Percentiles rank a stretch among this genome's conserved stretches.
These are phyloP conservation scores for Polydrusus tereticollis DNA, from an alignment of 2,888 invertebrate genomes.

Conservation along the genomic window DNA sequence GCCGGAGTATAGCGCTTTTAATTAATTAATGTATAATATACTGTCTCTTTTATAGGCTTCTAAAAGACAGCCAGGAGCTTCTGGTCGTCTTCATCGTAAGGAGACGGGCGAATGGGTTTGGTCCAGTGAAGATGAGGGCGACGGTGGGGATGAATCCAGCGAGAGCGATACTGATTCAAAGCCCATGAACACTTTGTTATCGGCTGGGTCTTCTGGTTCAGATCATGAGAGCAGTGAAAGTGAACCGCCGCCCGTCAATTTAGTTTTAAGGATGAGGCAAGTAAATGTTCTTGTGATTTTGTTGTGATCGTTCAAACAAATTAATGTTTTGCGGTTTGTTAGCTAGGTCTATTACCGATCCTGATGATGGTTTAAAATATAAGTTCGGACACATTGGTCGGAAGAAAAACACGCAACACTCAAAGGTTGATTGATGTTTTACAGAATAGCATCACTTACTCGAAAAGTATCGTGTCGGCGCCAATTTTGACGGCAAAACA, in stretches of 20 bases:
- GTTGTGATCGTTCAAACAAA: too few relatives aligned
- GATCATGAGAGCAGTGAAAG: conserved; percentile 66
- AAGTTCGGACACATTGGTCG: too few relatives aligned
- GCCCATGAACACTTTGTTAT: conserved; percentile 67
- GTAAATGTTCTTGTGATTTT: conserved; percentile 3
- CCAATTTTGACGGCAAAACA: too few relatives aligned
- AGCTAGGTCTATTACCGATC: too few relatives aligned
- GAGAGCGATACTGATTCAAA: conserved; percentile 70
- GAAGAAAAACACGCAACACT: too few relatives aligned
- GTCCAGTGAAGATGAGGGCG: conserved; percentile 93
- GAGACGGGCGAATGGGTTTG: conserved; percentile 99
- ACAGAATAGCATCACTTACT: too few relatives aligned
- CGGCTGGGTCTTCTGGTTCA: conserved; percentile 65
- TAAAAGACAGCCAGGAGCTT: conserved; percentile 88
- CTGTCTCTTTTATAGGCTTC: conserved; percentile 74
- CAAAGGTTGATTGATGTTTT: too few relatives aligned
- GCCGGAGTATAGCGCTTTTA: too few relatives aligned
- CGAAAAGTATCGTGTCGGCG: too few relatives aligned
- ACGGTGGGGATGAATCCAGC: conserved; percentile 76
- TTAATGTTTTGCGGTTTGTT: too few relatives aligned
- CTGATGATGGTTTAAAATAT: too few relatives aligned
- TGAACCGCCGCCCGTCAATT: conserved; percentile 74
- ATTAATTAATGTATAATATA: too few relatives aligned
- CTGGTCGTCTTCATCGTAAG: conserved; percentile 89
- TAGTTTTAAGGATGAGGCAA: conserved; percentile 90